Base-by-base conservation (phyloP, 2,113 vertebrate species). In the Hydropotes inermis region DNA sequence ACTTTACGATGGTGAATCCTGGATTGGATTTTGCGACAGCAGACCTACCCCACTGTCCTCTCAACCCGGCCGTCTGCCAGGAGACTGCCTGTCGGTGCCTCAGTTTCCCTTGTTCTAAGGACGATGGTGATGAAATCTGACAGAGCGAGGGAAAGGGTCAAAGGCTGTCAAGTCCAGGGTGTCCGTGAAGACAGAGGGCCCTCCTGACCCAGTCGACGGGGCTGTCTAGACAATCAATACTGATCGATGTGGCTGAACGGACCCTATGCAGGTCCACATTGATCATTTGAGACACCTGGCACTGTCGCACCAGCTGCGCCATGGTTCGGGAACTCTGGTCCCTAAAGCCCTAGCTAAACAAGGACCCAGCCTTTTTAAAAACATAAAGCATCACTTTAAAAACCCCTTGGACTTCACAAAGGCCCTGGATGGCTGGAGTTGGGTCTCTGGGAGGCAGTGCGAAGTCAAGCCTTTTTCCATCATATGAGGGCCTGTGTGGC, bases 221-320 rank as follows among this genome's bases (percentile, higher is more conserved):
- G 47, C 97, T 93, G 94, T 97, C 92, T 54, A 91, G 57, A 86
- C 3, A 1, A 94, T 98, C 98, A n/a, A 96, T 98, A 96, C 86
- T 81, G 98, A 97, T 97, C 97, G 67, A 93, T 89, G 70, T 33
- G 19, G 94, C 83, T 23, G 89, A 93, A 98, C 93, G 97, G 97
- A 98, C 97, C 94, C 1, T 23, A 95, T 95, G 47, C 11, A 74
- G 91, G 89, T 67, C 86, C 47, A 33, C 91, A 98, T 96, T 81
- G 97, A 97, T 98, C 97, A 93, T 55, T 55, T 89, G 87, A 89
- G 96, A 95, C 85, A 93, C 57, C 47, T 87, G 94, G 82, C 89
- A 91, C 27, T 47, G 93, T 91, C 5, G 5, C 67, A 74, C 67
- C 85, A 33, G 92, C 64, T 25, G 55, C 55, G 25, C 86, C 52